Evolutionary conservation across 2,113 vertebrate species (phyloP).

Genomic region (Notechis scutatus): DNA sequence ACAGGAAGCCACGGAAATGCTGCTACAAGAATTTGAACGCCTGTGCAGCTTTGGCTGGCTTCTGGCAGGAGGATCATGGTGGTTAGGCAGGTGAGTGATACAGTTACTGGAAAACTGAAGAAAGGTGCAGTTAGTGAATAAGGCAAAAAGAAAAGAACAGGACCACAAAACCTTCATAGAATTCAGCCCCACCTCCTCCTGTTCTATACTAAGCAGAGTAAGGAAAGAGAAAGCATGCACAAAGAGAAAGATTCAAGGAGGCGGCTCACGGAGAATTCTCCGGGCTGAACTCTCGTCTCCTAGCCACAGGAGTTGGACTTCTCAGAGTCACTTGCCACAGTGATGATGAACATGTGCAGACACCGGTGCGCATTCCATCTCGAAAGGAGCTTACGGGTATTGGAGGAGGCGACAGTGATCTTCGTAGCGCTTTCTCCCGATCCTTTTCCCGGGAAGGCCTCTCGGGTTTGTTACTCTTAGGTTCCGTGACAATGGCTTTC

Average conservation of each 20-base stretch:
- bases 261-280: not conserved
- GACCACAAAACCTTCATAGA: not conserved
- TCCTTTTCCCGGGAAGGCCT: conserved; percentile 82
- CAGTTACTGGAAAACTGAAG: conserved; percentile 67
- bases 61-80: conserved; percentile 38
- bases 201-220: not conserved
- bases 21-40: conserved; percentile 77
- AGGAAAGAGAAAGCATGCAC: no score
- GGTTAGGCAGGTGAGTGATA: conserved; percentile 64
- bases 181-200: not conserved
- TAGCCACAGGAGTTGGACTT: not conserved
- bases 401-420: conserved; percentile 81
- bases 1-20: conserved; percentile 89
- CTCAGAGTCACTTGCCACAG: not conserved
- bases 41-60: conserved; percentile 60
- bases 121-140: conserved; percentile 64
- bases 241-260: not conserved
- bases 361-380: accelerated
- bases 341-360: accelerated
- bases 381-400: conserved; percentile 72
- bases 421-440: conserved; percentile 65
- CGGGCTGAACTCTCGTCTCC: no score
- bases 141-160: not conserved
- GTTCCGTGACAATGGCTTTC: conserved; percentile 92
- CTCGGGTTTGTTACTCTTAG: conserved; percentile 75